A percentile compares a stretch with the other conserved stretches of the same genome.
Evolutionary conservation across 1,140 invertebrate species (phyloP).

Genomic region (Leptinotarsa lineolata): DNA sequence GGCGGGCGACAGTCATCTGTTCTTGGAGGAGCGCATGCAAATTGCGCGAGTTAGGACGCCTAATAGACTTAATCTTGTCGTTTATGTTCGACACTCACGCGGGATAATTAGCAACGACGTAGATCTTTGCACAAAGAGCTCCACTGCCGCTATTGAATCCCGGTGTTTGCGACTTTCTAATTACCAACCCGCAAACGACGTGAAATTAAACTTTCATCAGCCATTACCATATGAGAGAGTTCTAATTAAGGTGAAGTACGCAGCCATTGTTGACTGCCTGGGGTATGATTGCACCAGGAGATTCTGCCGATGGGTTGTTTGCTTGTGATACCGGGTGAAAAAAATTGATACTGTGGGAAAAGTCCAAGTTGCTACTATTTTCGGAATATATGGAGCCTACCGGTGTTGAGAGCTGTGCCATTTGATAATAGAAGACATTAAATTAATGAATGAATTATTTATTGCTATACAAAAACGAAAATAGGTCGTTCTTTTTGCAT

Average conservation of each 20-base stretch:
- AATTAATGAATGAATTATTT: too few species aligned
- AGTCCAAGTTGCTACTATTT: too few species aligned
- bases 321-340: too few species aligned
- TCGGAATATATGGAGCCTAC: too few species aligned
- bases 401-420: too few species aligned
- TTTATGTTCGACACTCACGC: slow-evolving; percentile 55
- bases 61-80: slow-evolving; percentile 57
- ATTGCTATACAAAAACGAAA: too few species aligned
- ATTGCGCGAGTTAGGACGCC: slow-evolving; percentile 53
- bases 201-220: slow-evolving; percentile 57
- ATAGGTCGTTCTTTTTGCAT: too few species aligned
- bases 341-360: too few species aligned
- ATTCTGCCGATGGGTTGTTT: too few species aligned
- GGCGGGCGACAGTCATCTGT: slow-evolving; percentile 1
- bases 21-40: slow-evolving; percentile 47
- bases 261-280: slow-evolving; percentile 42
- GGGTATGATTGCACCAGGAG: too few species aligned
- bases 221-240: slow-evolving; percentile 57
- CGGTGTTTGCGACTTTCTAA: slow-evolving; percentile 52
- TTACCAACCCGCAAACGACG: slow-evolving; percentile 54
- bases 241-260: slow-evolving; percentile 56
- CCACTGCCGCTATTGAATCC: slow-evolving; percentile 49
- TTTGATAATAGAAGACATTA: too few species aligned
- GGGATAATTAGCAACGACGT: slow-evolving; percentile 54
- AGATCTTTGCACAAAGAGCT: slow-evolving; percentile 49